These are phyloP conservation scores for Drosophila chauvacae DNA, from an alignment of 1,140 invertebrate species.

Conservation along the genomic window DNA sequence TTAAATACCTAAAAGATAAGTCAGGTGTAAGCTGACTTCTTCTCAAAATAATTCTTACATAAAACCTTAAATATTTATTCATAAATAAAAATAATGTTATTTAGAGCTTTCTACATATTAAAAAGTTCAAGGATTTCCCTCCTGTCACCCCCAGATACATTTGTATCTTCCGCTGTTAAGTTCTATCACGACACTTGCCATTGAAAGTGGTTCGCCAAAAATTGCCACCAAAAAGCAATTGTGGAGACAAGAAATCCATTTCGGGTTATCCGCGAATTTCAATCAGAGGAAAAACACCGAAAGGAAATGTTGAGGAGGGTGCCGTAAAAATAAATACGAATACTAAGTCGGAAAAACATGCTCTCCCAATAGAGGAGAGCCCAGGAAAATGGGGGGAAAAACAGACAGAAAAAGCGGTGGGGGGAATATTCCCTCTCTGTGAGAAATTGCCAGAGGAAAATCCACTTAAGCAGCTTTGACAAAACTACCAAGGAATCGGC, in stretches of 20 bases:
- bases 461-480: constrained; percentile 80
- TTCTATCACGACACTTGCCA: constrained; percentile 6
- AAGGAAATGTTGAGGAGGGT: neutral
- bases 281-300: constrained; percentile 42
- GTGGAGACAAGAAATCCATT: constrained; percentile 80
- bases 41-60: too few relatives aligned
- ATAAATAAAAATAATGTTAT: neutral
- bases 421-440: constrained; percentile 12
- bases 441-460: constrained; percentile 61
- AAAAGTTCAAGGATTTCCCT: neutral
- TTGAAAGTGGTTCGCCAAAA: constrained; percentile 72
- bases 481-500: constrained; percentile 63
- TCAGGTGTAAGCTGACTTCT: too few relatives aligned
- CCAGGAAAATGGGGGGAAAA: constrained; percentile 10
- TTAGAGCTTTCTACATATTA: too few relatives aligned
- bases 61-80: neutral
- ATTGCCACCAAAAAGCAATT: constrained; percentile 84
- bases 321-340: constrained; percentile 76
- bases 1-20: too few relatives aligned
- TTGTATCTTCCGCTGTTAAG: constrained; percentile 12
- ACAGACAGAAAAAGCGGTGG: neutral
- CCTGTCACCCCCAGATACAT: neutral
- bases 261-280: constrained; percentile 84
- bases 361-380: neutral
- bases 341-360: constrained; percentile 42